phyloP scores from a whole-genome alignment of 2,113 vertebrate genomes.

The Myotis lucifugus region DNA sequence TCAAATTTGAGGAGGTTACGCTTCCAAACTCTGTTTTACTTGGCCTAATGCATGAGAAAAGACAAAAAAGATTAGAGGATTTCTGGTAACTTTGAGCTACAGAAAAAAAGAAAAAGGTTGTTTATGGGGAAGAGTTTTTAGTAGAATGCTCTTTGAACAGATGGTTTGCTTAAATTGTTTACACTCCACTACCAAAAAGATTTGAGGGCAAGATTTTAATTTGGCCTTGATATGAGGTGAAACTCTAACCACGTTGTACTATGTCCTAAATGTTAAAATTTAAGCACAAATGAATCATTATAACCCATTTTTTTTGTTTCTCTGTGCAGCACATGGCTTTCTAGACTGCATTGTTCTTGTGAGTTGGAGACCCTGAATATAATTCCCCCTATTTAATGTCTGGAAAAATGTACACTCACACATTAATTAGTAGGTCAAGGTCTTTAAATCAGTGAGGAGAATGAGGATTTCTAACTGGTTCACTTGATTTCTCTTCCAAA shows the following conservation, averaged over 20 bases:
- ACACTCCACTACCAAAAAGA: neutral
- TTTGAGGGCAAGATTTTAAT: constrained; percentile 37
- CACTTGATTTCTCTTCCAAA: neutral
- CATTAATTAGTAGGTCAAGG: neutral
- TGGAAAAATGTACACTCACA: neutral
- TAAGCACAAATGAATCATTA: neutral
- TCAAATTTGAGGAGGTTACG: constrained; percentile 62
- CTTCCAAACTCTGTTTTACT: constrained; percentile 2
- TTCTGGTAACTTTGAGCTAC: constrained; percentile 49
- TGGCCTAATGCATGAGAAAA: constrained; percentile 59
- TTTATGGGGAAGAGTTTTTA: neutral
- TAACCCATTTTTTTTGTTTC: neutral
- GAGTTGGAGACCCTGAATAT: neutral
- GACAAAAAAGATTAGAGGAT: constrained; percentile 43
- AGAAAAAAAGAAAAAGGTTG: neutral
- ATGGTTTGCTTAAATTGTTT: constrained; percentile 58
- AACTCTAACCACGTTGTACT: neutral
- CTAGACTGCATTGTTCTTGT: neutral
- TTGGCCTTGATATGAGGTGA: constrained; percentile 22
- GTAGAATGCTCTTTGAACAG: constrained; percentile 34
- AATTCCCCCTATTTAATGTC: neutral
- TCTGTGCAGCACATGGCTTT: neutral
- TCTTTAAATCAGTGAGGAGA: neutral
- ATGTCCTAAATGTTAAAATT: constrained; percentile 41
- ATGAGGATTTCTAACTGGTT: neutral